These are phyloP conservation scores for Lates calcarifer DNA, from an alignment of 2,113 vertebrate species.

Conservation along the genomic window DNA sequence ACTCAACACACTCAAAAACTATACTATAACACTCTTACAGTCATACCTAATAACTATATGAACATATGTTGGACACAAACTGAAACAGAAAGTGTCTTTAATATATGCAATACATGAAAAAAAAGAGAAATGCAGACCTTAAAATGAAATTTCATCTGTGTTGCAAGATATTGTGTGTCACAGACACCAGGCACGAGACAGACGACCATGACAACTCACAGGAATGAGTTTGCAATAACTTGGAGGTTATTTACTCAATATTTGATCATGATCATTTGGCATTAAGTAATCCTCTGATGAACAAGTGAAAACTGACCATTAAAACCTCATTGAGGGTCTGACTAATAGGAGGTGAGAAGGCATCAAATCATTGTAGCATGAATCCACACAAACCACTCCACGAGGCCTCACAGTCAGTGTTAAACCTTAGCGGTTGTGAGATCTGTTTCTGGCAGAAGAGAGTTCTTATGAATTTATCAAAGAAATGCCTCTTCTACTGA, in stretches of 20 bases:
- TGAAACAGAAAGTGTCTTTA: constrained; percentile 56
- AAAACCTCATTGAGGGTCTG: constrained; percentile 62
- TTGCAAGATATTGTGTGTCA: constrained; percentile 64
- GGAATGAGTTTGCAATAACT: constrained; percentile 47
- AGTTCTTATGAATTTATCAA: constrained; percentile 15
- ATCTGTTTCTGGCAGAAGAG: neutral
- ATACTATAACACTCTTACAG: neutral
- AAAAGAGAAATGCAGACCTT: constrained; percentile 35
- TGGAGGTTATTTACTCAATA: constrained; percentile 43
- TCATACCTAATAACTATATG: neutral
- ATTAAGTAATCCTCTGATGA: constrained; percentile 42
- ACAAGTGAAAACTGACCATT: constrained; percentile 64
- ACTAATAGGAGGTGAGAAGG: constrained; percentile 43
- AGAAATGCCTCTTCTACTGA: constrained; percentile 1
- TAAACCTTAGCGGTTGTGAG: constrained; percentile 20
- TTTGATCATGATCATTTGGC: constrained; percentile 67
- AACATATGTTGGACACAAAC: constrained; percentile 40
- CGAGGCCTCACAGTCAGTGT: neutral
- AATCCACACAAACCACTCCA: constrained; percentile 51
- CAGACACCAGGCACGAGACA: constrained; percentile 64
- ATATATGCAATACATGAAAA: constrained; percentile 41
- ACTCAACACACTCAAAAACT: neutral
- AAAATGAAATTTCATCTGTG: constrained; percentile 75
- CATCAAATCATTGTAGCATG: constrained; percentile 42
- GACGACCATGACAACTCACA: constrained; percentile 55